Conservation (phyloP, 2,888 invertebrate species). For the Eupithecia exiguata region DNA sequence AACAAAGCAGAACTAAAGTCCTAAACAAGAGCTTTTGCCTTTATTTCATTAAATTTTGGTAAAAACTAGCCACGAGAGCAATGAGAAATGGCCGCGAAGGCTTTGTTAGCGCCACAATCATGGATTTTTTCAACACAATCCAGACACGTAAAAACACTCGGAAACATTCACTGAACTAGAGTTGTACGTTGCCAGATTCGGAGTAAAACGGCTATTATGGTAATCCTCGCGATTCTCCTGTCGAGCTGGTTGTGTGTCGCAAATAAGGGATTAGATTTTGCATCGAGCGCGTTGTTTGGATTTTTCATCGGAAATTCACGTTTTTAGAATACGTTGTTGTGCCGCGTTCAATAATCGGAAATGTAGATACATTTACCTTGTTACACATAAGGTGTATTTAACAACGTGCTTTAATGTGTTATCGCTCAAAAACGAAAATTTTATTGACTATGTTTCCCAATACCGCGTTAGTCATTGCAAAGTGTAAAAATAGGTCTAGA, state of each 20-base stretch:
- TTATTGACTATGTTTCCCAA: too few relatives aligned
- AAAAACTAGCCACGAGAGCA: slow-evolving; percentile 3
- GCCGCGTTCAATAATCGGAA: background rate
- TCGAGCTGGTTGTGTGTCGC: slow-evolving; percentile 19
- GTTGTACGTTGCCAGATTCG: slow-evolving; percentile 22
- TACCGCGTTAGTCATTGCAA: too few relatives aligned
- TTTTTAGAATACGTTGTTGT: background rate
- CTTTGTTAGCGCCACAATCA: slow-evolving; percentile 26
- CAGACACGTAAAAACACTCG: slow-evolving; percentile 16
- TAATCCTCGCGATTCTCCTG: slow-evolving; percentile 26
- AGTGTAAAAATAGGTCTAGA: too few relatives aligned
- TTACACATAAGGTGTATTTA: too few relatives aligned
- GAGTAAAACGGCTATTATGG: slow-evolving; percentile 25
- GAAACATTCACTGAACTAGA: slow-evolving; percentile 22
- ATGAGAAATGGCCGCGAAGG: background rate
- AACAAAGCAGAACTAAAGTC: background rate
- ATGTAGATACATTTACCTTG: too few relatives aligned
- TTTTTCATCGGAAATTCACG: background rate
- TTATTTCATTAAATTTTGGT: background rate
- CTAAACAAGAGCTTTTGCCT: background rate
- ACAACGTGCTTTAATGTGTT: too few relatives aligned
- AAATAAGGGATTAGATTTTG: slow-evolving; percentile 15
- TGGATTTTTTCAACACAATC: slow-evolving; percentile 18
- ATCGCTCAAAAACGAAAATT: too few relatives aligned
- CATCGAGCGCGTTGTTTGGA: background rate